These are phyloP conservation scores for Megamerina dolium DNA, from an alignment of 2,888 invertebrate genomes.

Conservation along the genomic window DNA sequence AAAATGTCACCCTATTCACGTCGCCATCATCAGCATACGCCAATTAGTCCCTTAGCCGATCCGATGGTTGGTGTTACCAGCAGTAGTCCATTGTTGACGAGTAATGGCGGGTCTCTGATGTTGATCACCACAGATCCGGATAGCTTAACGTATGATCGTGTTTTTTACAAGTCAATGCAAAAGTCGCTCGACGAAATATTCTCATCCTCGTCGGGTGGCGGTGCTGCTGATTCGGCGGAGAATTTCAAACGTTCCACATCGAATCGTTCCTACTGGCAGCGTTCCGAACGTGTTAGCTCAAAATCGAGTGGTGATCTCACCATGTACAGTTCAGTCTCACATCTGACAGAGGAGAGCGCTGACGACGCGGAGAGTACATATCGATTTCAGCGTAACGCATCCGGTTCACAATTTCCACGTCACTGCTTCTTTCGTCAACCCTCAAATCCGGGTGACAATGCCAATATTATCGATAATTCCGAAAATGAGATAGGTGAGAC, in stretches of 20 bases:
- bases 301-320: conserved; percentile 48
- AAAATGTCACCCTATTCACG: conserved; percentile 26
- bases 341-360: conserved; percentile 22
- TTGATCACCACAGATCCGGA: conserved; percentile 31
- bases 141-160: conserved; percentile 46
- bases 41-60: conserved; percentile 9
- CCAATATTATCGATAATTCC: background rate
- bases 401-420: conserved; percentile 47
- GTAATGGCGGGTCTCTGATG: conserved; percentile 18
- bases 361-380: conserved; percentile 25
- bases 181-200: conserved; percentile 44
- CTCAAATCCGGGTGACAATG: conserved; percentile 14
- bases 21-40: background rate
- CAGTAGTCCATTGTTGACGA: conserved; percentile 10
- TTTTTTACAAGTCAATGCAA: conserved; percentile 43
- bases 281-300: conserved; percentile 39
- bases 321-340: conserved; percentile 41
- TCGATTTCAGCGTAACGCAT: conserved; percentile 44
- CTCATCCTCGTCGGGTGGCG: conserved; percentile 26
- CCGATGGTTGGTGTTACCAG: background rate
- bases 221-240: conserved; percentile 4
- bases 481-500: conserved; percentile 20
- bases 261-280: conserved; percentile 27
- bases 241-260: conserved; percentile 12
- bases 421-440: conserved; percentile 46